Evolutionary conservation across 2,888 invertebrate genomes (phyloP).

Genomic region (Lagria hirta): DNA sequence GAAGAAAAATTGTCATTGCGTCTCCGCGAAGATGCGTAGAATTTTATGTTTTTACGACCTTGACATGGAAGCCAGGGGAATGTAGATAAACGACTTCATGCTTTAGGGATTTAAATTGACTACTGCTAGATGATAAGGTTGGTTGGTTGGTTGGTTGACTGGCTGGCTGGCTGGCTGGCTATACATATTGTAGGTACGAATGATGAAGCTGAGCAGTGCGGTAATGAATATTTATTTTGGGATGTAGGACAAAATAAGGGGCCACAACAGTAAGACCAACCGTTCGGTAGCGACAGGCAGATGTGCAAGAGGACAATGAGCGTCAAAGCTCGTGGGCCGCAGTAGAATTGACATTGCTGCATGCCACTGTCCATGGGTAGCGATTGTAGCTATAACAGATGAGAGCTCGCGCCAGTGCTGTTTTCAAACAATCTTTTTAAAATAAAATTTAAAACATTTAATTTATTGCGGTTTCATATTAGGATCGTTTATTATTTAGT

Average conservation of each 20-base stretch:
- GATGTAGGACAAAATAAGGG: constrained; percentile 1
- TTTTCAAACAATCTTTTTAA: constrained; percentile 39
- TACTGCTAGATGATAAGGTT: no score
- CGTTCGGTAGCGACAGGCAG: constrained; percentile 55
- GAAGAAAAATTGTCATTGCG: constrained; percentile 36
- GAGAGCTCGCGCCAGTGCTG: constrained; percentile 50
- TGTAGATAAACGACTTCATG: no score
- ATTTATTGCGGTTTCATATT: constrained; percentile 31
- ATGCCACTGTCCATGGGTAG: constrained; percentile 52
- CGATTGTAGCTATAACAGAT: constrained; percentile 38
- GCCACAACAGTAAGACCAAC: constrained; percentile 35
- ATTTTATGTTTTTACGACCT: neutral
- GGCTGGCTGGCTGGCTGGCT: no score
- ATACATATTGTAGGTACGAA: constrained; percentile 8
- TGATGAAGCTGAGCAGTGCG: neutral
- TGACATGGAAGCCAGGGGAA: no score
- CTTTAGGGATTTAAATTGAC: no score
- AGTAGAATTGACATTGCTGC: constrained; percentile 53
- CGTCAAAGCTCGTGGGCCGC: constrained; percentile 52
- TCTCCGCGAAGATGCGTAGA: no score
- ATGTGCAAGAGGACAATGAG: constrained; percentile 54
- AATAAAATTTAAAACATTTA: constrained; percentile 29
- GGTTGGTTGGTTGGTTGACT: no score
- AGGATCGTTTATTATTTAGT: constrained; percentile 29
- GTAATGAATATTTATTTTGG: no score